Evolutionary conservation across 2,888 invertebrate species (phyloP).

Genomic region (Melanotus villosus): DNA sequence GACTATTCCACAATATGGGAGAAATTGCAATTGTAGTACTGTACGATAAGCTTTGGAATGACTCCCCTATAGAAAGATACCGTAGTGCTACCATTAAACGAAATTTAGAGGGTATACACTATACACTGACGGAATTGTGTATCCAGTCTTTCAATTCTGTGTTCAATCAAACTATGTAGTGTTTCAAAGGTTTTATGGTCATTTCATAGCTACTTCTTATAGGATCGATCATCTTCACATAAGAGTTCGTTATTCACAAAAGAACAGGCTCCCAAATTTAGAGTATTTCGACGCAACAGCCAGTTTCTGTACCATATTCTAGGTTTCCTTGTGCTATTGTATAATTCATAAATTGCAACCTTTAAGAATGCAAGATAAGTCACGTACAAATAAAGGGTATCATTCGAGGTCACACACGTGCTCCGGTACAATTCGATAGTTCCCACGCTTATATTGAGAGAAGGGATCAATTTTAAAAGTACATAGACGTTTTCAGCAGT

Average conservation of each 20-base stretch:
- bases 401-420: no score
- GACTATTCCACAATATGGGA: no score
- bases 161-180: background rate
- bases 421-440: no score
- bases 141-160: background rate
- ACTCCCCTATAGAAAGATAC: background rate
- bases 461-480: no score
- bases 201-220: conserved; percentile 18
- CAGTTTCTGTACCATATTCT: conserved; percentile 44
- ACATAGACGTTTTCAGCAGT: no score
- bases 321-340: no score
- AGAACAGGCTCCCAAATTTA: conserved; percentile 19
- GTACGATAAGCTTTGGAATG: conserved; percentile 21
- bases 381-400: no score
- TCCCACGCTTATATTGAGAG: no score
- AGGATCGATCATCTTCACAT: background rate
- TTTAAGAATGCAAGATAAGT: no score
- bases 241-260: conserved; percentile 16
- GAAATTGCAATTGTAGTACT: conserved; percentile 10
- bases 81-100: background rate
- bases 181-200: conserved; percentile 5
- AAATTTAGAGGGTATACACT: background rate
- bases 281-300: conserved; percentile 15
- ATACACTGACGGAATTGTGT: conserved; percentile 1
- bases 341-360: no score